Percentiles rank a stretch among this genome's conserved stretches.
These are phyloP conservation scores for Ctenopoma kingsleyae DNA, from an alignment of 2,797 vertebrate genomes.

Conservation along the genomic window DNA sequence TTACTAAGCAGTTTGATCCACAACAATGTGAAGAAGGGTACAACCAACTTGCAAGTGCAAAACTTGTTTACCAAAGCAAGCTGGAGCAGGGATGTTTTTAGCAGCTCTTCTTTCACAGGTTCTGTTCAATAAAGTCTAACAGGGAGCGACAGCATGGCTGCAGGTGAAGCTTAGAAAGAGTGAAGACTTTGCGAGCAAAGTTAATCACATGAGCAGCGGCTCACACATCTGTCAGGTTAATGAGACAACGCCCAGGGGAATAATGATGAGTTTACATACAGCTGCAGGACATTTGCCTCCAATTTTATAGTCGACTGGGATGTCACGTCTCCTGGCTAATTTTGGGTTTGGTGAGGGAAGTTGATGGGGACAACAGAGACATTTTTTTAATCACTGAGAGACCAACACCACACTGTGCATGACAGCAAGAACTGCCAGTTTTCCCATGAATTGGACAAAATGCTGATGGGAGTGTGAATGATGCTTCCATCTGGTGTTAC, in stretches of 20 bases:
- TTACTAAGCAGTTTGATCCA: conserved; percentile 18
- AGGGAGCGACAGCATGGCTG: conserved; percentile 74
- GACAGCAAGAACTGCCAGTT: conserved; percentile 29
- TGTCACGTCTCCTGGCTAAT: conserved; percentile 83
- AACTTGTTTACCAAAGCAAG: conserved; percentile 33
- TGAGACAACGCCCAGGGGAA: conserved; percentile 88
- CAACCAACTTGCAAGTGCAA: conserved; percentile 3
- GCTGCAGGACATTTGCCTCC: conserved; percentile 89
- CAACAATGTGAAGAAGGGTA: neutral
- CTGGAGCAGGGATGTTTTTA: conserved; percentile 21
- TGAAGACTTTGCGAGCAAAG: conserved; percentile 76
- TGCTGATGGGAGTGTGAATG: conserved; percentile 62
- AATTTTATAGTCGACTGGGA: conserved; percentile 88
- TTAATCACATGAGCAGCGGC: conserved; percentile 82
- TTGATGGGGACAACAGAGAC: conserved; percentile 8
- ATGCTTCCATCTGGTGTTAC: conserved; percentile 54
- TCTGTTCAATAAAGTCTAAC: conserved; percentile 69
- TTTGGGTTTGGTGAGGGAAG: conserved; percentile 76
- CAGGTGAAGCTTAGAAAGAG: conserved; percentile 82
- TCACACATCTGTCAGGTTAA: conserved; percentile 93
- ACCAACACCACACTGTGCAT: conserved; percentile 7
- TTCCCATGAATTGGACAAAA: conserved; percentile 47
- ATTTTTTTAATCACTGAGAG: neutral
- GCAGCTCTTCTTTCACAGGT: conserved; percentile 48
- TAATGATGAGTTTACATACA: conserved; percentile 91